Evolutionary conservation across 1,140 invertebrate genomes (phyloP).

Genomic region (Drosophila virilis): DNA sequence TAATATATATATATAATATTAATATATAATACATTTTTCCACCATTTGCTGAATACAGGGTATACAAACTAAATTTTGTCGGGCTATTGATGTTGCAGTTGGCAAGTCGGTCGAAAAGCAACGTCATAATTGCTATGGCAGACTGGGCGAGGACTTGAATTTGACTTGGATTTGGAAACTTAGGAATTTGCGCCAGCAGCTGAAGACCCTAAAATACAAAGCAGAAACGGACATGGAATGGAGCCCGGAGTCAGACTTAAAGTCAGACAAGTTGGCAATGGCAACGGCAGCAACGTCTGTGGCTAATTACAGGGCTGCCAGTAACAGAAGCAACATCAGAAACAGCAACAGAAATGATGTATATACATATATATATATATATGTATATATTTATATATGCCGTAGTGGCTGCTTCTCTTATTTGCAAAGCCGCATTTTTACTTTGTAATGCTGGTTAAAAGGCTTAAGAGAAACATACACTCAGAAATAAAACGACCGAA

Average conservation of each 20-base stretch:
- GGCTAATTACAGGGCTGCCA: constrained; percentile 78
- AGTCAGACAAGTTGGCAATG: constrained; percentile 49
- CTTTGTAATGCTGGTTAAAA: constrained; percentile 13
- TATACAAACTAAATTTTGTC: constrained; percentile 19
- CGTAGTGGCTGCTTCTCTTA: constrained; percentile 35
- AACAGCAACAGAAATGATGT: constrained; percentile 60
- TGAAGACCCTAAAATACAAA: constrained; percentile 64
- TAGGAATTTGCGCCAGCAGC: constrained; percentile 68
- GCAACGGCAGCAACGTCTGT: constrained; percentile 68
- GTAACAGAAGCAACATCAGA: constrained; percentile 50
- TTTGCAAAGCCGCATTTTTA: constrained; percentile 22
- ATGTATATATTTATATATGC: constrained; percentile 1
- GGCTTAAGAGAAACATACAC: neutral
- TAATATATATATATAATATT: too few relatives aligned
- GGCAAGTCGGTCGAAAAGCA: constrained; percentile 67
- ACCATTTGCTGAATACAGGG: constrained; percentile 1
- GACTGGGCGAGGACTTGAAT: constrained; percentile 65
- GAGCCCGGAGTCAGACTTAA: constrained; percentile 19
- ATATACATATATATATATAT: too few relatives aligned
- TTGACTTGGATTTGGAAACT: constrained; percentile 68
- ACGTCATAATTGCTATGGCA: constrained; percentile 61
- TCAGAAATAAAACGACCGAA: too few relatives aligned
- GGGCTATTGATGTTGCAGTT: constrained; percentile 36
- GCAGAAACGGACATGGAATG: constrained; percentile 39
- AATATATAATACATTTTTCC: neutral